phyloP scores from a whole-genome alignment of 2,113 vertebrate species.

The Urocitellus parryii region DNA sequence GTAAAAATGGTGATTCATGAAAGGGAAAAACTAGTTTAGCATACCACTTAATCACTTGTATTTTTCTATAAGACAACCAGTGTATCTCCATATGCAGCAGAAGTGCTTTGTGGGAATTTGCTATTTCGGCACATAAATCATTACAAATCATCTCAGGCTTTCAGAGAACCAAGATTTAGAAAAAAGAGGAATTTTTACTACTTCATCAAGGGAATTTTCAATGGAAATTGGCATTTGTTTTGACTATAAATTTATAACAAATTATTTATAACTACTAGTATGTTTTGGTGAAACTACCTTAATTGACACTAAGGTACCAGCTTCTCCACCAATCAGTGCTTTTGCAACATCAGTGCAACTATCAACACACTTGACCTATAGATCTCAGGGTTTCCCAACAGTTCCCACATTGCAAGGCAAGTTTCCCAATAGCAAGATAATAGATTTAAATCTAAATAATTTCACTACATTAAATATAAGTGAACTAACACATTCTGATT shows the following conservation, averaged over 20 bases:
- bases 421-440: neutral
- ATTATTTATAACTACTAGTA: neutral
- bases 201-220: neutral
- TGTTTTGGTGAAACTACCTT: neutral
- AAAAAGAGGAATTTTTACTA: conserved; percentile 9
- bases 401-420: neutral
- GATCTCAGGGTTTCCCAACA: neutral
- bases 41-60: neutral
- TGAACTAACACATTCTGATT: neutral
- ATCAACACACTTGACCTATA: neutral
- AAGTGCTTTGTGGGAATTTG: neutral
- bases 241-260: neutral
- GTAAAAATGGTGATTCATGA: neutral
- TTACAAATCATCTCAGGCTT: neutral
- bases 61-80: neutral
- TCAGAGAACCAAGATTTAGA: neutral
- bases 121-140: neutral
- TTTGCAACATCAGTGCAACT: neutral
- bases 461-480: conserved; percentile 23
- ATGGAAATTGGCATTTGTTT: neutral
- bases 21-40: neutral
- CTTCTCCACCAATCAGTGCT: neutral
- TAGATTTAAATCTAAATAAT: neutral
- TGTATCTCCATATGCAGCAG: neutral
- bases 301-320: neutral